Conservation (phyloP, 2,888 invertebrate genomes). For the Micropterix aruncella region DNA sequence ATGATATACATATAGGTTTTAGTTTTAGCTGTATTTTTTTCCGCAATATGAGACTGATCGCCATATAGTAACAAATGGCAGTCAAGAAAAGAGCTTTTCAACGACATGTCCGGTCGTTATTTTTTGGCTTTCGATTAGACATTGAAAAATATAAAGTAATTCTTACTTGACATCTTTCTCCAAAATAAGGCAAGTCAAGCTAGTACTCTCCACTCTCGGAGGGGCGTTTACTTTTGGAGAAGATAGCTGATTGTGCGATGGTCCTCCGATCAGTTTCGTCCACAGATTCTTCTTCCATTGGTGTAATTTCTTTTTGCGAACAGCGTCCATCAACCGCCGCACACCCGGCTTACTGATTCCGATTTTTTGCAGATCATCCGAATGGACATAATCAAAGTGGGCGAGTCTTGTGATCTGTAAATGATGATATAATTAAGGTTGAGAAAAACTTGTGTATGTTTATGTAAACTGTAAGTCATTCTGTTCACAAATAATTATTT, state of each 20-base stretch:
- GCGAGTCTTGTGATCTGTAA: slow-evolving; percentile 74
- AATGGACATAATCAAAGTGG: slow-evolving; percentile 95
- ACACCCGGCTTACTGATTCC: slow-evolving; percentile 91
- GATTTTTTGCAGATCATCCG: slow-evolving; percentile 88
- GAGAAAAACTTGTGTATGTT: not conserved
- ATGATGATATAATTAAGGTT: no score
- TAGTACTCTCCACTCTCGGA: slow-evolving; percentile 12
- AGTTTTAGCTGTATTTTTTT: no score
- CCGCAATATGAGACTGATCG: no score
- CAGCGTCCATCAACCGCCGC: slow-evolving; percentile 77
- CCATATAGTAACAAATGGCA: no score
- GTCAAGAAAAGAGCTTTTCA: no score
- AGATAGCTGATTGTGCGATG: slow-evolving; percentile 23
- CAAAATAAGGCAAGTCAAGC: slow-evolving; percentile 68
- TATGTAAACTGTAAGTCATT: not conserved
- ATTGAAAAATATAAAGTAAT: no score
- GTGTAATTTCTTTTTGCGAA: slow-evolving; percentile 73
- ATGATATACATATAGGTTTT: no score
- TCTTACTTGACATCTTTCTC: slow-evolving; percentile 64
- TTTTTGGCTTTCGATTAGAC: no score
- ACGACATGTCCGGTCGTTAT: no score
- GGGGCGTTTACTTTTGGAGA: slow-evolving; percentile 10
- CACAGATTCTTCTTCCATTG: slow-evolving; percentile 73
- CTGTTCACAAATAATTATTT: not conserved
- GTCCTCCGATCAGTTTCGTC: slow-evolving; percentile 57